Conservation (phyloP, 1,140 invertebrate genomes). For the Atta cephalotes region DNA sequence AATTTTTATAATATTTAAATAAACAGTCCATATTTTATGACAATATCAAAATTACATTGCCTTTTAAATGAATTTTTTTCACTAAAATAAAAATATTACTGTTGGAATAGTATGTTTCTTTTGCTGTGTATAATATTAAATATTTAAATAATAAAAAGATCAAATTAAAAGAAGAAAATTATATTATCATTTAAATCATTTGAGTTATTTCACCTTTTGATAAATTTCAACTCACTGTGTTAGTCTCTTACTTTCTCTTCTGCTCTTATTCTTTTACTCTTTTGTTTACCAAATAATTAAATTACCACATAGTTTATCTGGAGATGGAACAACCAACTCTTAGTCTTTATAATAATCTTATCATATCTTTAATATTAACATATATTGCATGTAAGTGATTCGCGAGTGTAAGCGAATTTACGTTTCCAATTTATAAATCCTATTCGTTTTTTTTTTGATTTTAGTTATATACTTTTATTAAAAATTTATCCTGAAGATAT, state of each 20-base stretch:
- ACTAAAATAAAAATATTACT: background rate
- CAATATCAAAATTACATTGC: background rate
- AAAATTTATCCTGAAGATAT: constrained; percentile 41
- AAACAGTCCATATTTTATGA: background rate
- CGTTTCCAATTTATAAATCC: background rate
- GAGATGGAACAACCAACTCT: too few species aligned
- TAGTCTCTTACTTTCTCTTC: too few species aligned
- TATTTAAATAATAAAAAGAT: background rate
- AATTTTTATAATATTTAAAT: background rate
- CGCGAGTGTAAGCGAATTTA: background rate
- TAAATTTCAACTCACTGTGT: too few species aligned
- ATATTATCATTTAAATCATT: background rate
- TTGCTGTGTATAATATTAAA: background rate
- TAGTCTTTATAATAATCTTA: background rate
- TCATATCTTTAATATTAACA: background rate
- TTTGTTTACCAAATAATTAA: too few species aligned
- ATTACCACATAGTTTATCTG: too few species aligned
- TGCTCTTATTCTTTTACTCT: too few species aligned
- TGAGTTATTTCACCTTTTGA: too few species aligned
- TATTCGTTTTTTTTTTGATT: constrained; percentile 16
- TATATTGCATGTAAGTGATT: background rate
- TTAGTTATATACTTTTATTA: constrained; percentile 40
- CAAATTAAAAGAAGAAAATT: background rate
- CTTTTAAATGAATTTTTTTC: background rate
- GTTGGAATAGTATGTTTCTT: background rate